phyloP scores from a whole-genome alignment of 2,797 vertebrate species.

The Iguana delicatissima region DNA sequence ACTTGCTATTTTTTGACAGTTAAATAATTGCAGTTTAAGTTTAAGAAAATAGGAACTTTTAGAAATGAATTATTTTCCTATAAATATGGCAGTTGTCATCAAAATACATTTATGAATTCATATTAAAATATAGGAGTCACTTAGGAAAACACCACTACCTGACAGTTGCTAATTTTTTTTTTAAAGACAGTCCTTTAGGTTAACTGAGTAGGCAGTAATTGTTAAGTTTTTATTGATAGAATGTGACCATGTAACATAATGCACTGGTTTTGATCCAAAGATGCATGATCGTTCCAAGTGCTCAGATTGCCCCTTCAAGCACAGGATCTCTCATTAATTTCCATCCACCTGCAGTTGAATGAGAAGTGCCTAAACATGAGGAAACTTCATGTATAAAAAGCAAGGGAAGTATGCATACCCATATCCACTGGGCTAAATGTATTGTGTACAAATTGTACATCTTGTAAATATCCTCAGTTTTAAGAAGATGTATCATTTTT shows the following conservation, averaged over 20 bases:
- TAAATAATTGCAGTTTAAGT: no score
- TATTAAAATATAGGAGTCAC: conserved; percentile 30
- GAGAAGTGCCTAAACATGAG: conserved; percentile 12
- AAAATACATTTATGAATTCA: conserved; percentile 17
- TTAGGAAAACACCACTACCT: conserved; percentile 48
- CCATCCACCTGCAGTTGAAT: not conserved
- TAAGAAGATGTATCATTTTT: conserved; percentile 34
- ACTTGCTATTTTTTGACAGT: conserved; percentile 62
- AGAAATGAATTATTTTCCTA: conserved; percentile 39
- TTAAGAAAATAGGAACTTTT: no score
- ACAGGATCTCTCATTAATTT: not conserved
- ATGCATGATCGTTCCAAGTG: not conserved
- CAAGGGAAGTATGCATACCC: not conserved
- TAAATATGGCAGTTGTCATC: conserved; percentile 27
- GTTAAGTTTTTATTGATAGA: conserved; percentile 49
- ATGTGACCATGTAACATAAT: conserved; percentile 26
- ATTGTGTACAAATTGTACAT: conserved; percentile 29
- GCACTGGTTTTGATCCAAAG: conserved; percentile 2
- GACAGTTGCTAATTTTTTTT: not conserved
- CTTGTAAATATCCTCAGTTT: conserved; percentile 56
- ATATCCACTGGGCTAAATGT: not conserved
- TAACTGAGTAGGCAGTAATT: conserved; percentile 58
- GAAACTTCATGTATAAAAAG: not conserved
- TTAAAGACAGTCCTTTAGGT: conserved; percentile 45
- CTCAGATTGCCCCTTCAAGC: not conserved